Percentiles rank a stretch among this genome's conserved stretches.
phyloP scores from a whole-genome alignment of 2,113 vertebrate species.

The Alligator sinensis region DNA sequence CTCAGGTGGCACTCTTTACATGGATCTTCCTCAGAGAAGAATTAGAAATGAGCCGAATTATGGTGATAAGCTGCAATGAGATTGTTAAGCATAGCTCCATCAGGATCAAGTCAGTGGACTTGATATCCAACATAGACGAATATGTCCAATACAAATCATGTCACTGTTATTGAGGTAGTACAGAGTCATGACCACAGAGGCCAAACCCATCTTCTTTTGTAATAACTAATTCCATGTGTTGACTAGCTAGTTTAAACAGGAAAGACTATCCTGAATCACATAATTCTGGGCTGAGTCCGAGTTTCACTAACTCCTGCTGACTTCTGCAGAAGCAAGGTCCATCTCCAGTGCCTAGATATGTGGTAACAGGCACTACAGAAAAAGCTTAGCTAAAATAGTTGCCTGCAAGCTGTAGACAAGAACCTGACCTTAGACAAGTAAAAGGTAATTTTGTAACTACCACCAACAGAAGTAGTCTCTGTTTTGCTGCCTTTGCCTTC shows the following conservation, averaged over 20 bases:
- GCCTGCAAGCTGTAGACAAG: background rate
- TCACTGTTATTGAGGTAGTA: rapidly evolving
- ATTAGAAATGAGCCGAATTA: background rate
- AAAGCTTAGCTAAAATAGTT: background rate
- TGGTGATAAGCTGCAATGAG: background rate
- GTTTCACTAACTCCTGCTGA: background rate
- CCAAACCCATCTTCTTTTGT: background rate
- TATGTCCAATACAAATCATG: rapidly evolving
- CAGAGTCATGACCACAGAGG: background rate
- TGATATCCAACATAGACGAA: background rate
- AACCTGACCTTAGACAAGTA: conserved; percentile 34
- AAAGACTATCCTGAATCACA: background rate
- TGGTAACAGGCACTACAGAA: background rate
- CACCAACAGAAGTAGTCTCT: background rate
- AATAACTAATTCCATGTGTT: background rate
- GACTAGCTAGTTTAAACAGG: background rate
- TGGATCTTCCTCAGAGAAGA: background rate
- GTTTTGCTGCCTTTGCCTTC: background rate
- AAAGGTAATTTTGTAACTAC: background rate
- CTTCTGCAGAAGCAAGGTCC: rapidly evolving
- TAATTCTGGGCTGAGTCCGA: background rate
- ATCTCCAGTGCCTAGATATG: rapidly evolving
- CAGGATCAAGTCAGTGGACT: background rate
- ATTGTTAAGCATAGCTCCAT: background rate
- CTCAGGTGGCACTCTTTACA: background rate